Evolutionary conservation across 2,888 invertebrate genomes (phyloP), one percentile per base, ranked within the genome.

Genomic region (Fragum sueziense): DNA sequence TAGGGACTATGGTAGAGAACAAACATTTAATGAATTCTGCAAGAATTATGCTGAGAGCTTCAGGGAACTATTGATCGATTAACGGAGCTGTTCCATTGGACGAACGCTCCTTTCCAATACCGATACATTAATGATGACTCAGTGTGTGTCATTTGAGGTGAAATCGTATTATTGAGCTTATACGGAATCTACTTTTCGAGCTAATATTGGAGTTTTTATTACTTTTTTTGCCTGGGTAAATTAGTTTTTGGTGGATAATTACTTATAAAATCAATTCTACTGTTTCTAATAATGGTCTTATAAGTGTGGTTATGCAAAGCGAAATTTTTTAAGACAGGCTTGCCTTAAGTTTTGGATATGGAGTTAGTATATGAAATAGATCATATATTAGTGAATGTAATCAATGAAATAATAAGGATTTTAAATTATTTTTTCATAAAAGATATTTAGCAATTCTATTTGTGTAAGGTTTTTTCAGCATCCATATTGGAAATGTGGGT

Each of bases 41-140:
- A 79, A 79, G 76, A 82, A 79, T 79, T 82, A 82, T 82, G 82
- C 65, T 77, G 75, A 82, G 59, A 52, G 69, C 52, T 67, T 67
- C 52, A 29, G 41, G 70, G n/a, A 70, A 25, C 2, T 82, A 82
- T 82, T 82, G 79, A 82, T 79, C 62, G 41, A 41, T 20, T 33
- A 65, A 25, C 41, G 11, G 25, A 65, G 65, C 65, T 25, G 41
- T 41, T 7, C 65, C 34, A 65, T 65, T 65, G 65, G 65, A 25
- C 14, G 41, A 41, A 31, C 17, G 11, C 31, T 41, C 25, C 31
- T 65, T 65, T 27, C 65, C 65, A 65, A 65, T 65, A 65, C 65
- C 41, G 65, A 65, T 65, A 65, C 65, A 65, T 65, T 65, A 65
- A 20, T 3, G 22, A n/a, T 65, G 65, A 65, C 65, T 65, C 65